A percentile compares a stretch with the other conserved stretches of the same genome.
Conservation (phyloP, 2,888 invertebrate species). For the Andrena praecox region DNA sequence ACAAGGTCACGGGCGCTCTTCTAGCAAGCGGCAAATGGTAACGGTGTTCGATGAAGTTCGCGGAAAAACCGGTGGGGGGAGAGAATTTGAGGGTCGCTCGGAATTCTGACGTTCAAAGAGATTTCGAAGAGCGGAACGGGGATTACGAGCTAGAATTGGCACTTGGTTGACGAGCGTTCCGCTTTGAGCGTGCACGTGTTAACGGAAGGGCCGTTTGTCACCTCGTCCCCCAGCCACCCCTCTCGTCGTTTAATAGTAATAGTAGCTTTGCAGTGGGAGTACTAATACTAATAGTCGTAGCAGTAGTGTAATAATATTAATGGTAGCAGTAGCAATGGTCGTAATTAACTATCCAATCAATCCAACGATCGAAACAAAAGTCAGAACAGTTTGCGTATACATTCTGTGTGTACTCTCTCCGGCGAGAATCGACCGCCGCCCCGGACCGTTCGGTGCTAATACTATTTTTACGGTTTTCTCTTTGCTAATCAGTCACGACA, state of each 20-base stretch:
- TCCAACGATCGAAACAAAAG: conserved; percentile 56
- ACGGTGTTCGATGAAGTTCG: neutral
- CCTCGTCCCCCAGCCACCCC: conserved; percentile 62
- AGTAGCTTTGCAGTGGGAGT: conserved; percentile 65
- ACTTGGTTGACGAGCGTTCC: conserved; percentile 38
- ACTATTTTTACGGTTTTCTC: conserved; percentile 36
- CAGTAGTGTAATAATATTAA: conserved; percentile 73
- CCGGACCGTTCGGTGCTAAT: conserved; percentile 37
- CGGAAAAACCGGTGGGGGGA: too few species aligned
- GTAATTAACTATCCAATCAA: conserved; percentile 48
- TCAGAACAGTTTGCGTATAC: conserved; percentile 66
- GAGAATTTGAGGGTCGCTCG: neutral
- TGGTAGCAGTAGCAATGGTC: conserved; percentile 66
- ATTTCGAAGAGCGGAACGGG: conserved; percentile 24
- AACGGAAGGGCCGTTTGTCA: conserved; percentile 6
- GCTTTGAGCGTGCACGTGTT: conserved; percentile 2
- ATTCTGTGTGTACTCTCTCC: conserved; percentile 53
- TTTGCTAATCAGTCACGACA: conserved; percentile 49
- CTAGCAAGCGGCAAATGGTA: neutral
- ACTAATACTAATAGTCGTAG: conserved; percentile 73
- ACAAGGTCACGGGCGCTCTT: conserved; percentile 46
- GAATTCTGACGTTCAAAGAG: neutral
- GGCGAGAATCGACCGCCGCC: conserved; percentile 51
- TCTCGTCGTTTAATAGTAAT: conserved; percentile 65
- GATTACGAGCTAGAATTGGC: conserved; percentile 48